Evolutionary conservation across 2,797 vertebrate genomes (phyloP), one percentile per base, ranked within the genome.

Genomic region (Denticeps clupeoides): DNA sequence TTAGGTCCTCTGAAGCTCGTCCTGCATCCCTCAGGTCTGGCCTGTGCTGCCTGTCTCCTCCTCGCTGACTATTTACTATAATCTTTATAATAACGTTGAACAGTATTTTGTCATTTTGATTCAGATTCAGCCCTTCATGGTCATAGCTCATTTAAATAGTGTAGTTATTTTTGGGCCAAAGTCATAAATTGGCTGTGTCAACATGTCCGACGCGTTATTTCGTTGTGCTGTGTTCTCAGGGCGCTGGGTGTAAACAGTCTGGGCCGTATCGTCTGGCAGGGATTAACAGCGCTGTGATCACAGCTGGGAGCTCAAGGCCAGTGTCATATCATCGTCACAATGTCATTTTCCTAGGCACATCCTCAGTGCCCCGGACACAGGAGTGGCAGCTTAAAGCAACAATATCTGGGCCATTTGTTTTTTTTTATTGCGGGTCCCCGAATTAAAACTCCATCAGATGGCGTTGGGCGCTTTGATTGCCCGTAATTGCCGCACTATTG

Each of bases 401-500:
- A 65, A 69, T 68, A 68, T 72, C 62, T 60, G 56, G 71, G 66
- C 61, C 65, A 67, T 70, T 65, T 61, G 65, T 74, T 70, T 65
- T 61, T 65, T 74, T 72, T 75, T 67, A 75, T 72, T 65, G 56
- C 58, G 53, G n/a, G 47, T 50, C 51, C 59, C 56, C 62, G 71
- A 78, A 78, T 78, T 77, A 75, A 77, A 79, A 73, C 74, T 70
- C 73, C 70, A 71, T 71, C 73, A 65, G 49, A 66, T 31, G 64
- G 68, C 62, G 59, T 67, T 65, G 73, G 73, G 69, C 61, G 62
- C 58, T 59, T 67, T 65, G 74, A 73, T 68, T 63, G 67, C 61
- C 59, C 66, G 74, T 79, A 76, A 80, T 77, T 77, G 75, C 71
- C 56, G 62, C 69, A 72, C 68, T 77, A 76, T 79, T 74, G 71